Evolutionary conservation across 2,113 vertebrate genomes (phyloP), one percentile per base, ranked within the genome.

Genomic region (Corydoras sp.): DNA sequence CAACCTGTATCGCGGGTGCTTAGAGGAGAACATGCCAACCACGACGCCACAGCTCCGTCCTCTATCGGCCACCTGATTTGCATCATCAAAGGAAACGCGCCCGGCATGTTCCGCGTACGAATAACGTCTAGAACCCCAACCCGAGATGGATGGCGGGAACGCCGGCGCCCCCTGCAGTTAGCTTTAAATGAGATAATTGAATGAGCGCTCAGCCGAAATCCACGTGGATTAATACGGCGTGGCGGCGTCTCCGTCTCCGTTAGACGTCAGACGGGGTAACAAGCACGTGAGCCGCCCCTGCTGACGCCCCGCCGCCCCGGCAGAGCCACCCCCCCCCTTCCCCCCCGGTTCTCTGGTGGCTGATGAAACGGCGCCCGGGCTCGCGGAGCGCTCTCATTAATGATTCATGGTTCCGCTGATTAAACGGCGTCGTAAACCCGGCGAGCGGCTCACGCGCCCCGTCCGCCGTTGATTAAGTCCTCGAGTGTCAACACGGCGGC

Each of bases 351-450:
- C 30, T 51, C 62, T 65, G 24, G 18, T 18, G 51, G 6, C 58
- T 59, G 31, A 63, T 58, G 53, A 53, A 60, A 48, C 31, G 29
- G 10, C 35, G 50, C 32, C 49, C 29, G 11, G 18, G n/a, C 72
- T 59, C 73, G 58, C 70, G 30, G 65, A 64, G 30, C 3, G 13
- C 18, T 64, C 68, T 80, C 66, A 77, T 78, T 73, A 73, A 73
- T 78, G 76, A 80, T 78, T 65, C 76, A 80, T 76, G 66, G 48
- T 7, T 64, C 69, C 55, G 48, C 32, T 77, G 76, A 80, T 80
- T 80, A 78, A 73, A 68, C 54, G 55, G 61, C 63, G 29, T 65
- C 15, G 61, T 68, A 73, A 73, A 62, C 72, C 65, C 72, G 55
- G 64, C 43, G 56, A 61, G 68, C 67, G 75, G 35, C 35, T 9